A percentile compares a stretch with the other conserved stretches of the same genome.
These are phyloP conservation scores for Cerastoderma edule DNA, from an alignment of 2,888 invertebrate genomes.

Conservation along the genomic window DNA sequence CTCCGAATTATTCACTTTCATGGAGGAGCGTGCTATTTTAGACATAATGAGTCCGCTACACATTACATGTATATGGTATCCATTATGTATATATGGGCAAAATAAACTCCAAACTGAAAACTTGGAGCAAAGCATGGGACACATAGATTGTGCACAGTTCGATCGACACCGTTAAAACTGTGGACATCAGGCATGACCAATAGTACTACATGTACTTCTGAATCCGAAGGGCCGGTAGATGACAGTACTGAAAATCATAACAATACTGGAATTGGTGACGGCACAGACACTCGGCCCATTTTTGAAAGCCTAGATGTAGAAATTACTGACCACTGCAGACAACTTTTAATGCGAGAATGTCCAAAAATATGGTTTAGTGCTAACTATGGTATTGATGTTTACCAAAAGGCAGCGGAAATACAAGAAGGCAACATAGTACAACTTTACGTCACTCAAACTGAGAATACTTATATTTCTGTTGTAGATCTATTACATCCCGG, in stretches of 20 bases:
- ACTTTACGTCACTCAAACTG: too few relatives aligned
- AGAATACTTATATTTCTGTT: too few relatives aligned
- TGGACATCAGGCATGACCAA: slow-evolving; percentile 21
- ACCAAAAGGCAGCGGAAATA: slow-evolving; percentile 8
- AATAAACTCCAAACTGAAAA: slow-evolving; percentile 20
- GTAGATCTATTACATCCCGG: too few relatives aligned
- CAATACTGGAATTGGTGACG: background rate
- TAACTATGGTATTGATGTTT: slow-evolving; percentile 22
- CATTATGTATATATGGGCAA: slow-evolving; percentile 33
- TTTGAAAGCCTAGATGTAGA: background rate
- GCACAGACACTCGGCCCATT: background rate
- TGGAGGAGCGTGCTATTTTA: slow-evolving; percentile 29
- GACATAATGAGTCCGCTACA: slow-evolving; percentile 23
- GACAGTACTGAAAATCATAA: background rate
- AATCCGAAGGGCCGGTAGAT: too few relatives aligned
- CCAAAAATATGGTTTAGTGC: slow-evolving; percentile 2
- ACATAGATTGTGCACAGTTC: slow-evolving; percentile 20
- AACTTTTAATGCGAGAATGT: slow-evolving; percentile 6
- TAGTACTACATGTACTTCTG: too few relatives aligned
- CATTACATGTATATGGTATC: slow-evolving; percentile 31
- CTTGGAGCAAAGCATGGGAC: slow-evolving; percentile 21
- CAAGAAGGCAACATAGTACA: too few relatives aligned
- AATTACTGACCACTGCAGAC: background rate
- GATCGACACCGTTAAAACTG: slow-evolving; percentile 1
- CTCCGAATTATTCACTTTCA: slow-evolving; percentile 28